A percentile compares a stretch with the other conserved stretches of the same genome.
phyloP scores from a whole-genome alignment of 2,113 vertebrate species.

The Heterochromis multidens region DNA sequence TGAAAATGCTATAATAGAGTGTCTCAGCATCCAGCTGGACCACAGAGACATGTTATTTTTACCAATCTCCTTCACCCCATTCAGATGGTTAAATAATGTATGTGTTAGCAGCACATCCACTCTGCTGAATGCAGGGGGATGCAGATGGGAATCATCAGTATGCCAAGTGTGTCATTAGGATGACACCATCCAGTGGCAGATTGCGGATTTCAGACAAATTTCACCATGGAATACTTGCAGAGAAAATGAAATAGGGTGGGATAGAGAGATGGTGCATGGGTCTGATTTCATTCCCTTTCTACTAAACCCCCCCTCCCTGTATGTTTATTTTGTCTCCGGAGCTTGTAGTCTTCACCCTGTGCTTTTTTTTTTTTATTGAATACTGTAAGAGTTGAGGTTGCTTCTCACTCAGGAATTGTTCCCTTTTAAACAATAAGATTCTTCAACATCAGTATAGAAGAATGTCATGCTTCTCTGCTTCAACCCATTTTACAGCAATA shows the following conservation, averaged over 20 bases:
- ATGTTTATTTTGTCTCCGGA: conserved; percentile 7
- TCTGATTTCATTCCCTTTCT: conserved; percentile 39
- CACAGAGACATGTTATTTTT: conserved; percentile 64
- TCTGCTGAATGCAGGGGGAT: conserved; percentile 2
- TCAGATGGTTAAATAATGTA: conserved; percentile 64
- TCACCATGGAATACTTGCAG: conserved; percentile 32
- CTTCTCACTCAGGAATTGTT: background rate
- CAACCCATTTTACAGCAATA: background rate
- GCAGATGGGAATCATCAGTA: conserved; percentile 63
- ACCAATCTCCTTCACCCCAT: conserved; percentile 41
- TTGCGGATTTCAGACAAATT: conserved; percentile 46
- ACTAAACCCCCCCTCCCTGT: background rate
- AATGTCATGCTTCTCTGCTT: background rate
- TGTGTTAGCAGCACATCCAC: conserved; percentile 37
- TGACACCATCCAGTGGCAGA: conserved; percentile 53
- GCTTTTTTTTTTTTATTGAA: conserved; percentile 10
- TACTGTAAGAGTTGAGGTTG: background rate
- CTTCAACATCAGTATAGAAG: background rate
- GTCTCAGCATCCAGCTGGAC: conserved; percentile 44
- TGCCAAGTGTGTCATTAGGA: conserved; percentile 61
- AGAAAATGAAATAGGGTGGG: conserved; percentile 35
- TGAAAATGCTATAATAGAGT: conserved; percentile 55
- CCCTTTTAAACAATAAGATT: background rate
- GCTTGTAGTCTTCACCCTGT: background rate
- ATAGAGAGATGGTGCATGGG: conserved; percentile 19